Evolutionary conservation across 2,797 vertebrate genomes (phyloP), one percentile per base, ranked within the genome.

Genomic region (Sebastes ruberrimus): DNA sequence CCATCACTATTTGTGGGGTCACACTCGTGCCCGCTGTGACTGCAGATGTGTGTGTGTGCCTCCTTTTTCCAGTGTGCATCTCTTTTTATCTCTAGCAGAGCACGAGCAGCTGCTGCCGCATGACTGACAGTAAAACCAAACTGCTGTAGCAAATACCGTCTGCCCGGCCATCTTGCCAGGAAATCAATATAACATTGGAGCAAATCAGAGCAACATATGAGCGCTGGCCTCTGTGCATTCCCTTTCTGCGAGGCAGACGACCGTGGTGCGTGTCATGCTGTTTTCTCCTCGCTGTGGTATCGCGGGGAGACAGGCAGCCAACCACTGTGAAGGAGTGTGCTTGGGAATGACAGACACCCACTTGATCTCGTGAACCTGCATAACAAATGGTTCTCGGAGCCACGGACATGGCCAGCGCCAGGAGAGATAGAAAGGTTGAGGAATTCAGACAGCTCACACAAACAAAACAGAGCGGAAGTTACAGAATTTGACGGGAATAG

Each of bases 351-450:
- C 84, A 91, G 88, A 86, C 88, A 90, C 79, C 67, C 86, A 87
- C 88, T 93, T 92, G 87, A 93, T 94, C 87, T 86, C 53, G 18
- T 88, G 89, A 93, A 92, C 90, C 89, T 71, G 82, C 86, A 79
- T 86, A 78, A 64, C 75, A 86, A 89, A 93, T 85, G 78, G 63
- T 69, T 81, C 67, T 85, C 52, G 46, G 77, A 85, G 85, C 61
- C 71, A 20, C 7, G 22, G 81, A 86, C 85, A 77, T 61, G 80
- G 67, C n/a, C 76, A 5, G 65, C 14, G 52, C 64, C 55, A 33
- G 1, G 53, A 68, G 80, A 79, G 73, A 86, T 72, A 55, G 62
- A 22, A 57, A 60, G 78, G 70, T 14, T 57, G 64, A 79, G 65
- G 71, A 76, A 83, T 71, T 78, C 76, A 81, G 76, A 49, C 52